Conservation (phyloP, 2,797 vertebrate genomes). For the Lagocephalus sceleratus region DNA sequence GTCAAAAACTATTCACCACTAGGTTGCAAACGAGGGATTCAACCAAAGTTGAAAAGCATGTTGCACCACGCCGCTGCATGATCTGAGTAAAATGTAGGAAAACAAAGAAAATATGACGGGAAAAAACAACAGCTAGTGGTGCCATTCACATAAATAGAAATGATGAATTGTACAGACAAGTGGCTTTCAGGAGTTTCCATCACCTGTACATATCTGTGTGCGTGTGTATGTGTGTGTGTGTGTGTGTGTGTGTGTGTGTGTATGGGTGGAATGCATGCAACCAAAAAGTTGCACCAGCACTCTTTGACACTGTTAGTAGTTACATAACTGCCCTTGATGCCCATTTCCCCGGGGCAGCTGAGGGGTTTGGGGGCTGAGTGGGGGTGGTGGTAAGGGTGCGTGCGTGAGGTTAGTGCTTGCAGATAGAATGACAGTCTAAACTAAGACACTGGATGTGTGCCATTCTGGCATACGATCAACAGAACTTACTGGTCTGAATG, state of each 20-base stretch:
- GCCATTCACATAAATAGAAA: too few species aligned
- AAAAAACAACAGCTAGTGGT: too few species aligned
- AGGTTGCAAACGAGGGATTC: neutral
- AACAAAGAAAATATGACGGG: too few species aligned
- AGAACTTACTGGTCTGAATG: conserved; percentile 41
- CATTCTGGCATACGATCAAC: conserved; percentile 22
- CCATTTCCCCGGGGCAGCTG: conserved; percentile 52
- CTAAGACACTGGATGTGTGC: conserved; percentile 54
- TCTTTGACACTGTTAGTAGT: conserved; percentile 15
- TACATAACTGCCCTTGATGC: conserved; percentile 68
- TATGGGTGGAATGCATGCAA: too few species aligned
- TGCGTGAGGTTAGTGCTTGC: conserved; percentile 4
- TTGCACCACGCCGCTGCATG: too few species aligned
- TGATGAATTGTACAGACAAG: too few species aligned
- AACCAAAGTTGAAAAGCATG: neutral
- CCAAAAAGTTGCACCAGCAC: neutral
- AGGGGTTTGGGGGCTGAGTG: conserved; percentile 15
- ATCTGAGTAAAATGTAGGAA: too few species aligned
- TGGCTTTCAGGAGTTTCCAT: too few species aligned
- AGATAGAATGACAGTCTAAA: conserved; percentile 66
- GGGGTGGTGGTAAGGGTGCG: conserved; percentile 1
- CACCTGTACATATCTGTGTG: too few species aligned
- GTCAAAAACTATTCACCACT: conserved; percentile 16
- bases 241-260: too few species aligned
- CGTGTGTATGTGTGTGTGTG: too few species aligned